Evolutionary conservation across 2,888 invertebrate species (phyloP).

Genomic region (Apodemia hepburni): DNA sequence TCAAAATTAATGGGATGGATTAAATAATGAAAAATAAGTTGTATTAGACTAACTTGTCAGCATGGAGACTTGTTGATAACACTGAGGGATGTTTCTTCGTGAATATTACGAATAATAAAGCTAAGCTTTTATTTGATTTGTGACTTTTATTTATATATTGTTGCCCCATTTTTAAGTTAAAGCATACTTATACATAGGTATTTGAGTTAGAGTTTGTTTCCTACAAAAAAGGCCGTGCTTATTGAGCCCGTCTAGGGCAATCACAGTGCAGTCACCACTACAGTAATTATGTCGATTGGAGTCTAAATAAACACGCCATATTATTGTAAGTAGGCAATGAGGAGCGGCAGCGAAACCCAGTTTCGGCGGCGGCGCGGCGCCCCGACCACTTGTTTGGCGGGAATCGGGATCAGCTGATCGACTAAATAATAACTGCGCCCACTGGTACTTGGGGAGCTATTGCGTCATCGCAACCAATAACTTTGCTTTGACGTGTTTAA

Average conservation of each 20-base stretch:
- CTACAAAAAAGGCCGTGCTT: no score
- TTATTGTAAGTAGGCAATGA: no score
- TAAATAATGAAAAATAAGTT: constrained; percentile 56
- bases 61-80: constrained; percentile 69
- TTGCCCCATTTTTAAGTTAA: no score
- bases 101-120: constrained; percentile 87
- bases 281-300: no score
- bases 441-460: background rate
- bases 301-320: no score
- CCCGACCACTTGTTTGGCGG: constrained; percentile 3
- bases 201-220: no score
- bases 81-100: constrained; percentile 81
- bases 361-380: background rate
- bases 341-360: no score
- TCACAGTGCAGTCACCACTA: no score
- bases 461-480: constrained; percentile 5
- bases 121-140: constrained; percentile 86
- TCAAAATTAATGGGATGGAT: constrained; percentile 64
- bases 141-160: constrained; percentile 14
- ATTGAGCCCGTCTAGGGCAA: no score
- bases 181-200: no score
- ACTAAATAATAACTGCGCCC: background rate
- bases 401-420: constrained; percentile 6
- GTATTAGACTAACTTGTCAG: constrained; percentile 63
- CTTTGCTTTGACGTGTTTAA: background rate